A percentile compares a stretch with the other conserved stretches of the same genome.
phyloP scores from a whole-genome alignment of 1,140 invertebrate species.

The Monomorium pharaonis region DNA sequence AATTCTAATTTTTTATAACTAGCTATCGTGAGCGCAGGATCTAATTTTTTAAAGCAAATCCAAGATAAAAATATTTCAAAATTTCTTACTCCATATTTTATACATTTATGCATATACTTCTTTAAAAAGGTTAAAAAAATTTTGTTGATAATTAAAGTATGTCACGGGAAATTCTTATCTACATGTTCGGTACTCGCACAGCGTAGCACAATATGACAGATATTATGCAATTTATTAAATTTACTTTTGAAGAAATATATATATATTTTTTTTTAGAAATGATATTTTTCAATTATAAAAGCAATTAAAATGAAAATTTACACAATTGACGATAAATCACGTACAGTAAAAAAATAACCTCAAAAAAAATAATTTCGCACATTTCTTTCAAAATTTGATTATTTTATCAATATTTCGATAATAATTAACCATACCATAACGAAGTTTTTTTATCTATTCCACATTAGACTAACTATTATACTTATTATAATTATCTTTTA shows the following conservation, averaged over 20 bases:
- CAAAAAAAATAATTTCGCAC: neutral
- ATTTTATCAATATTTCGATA: neutral
- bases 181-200: neutral
- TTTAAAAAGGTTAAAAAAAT: too few relatives aligned
- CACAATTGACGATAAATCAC: neutral
- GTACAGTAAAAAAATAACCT: neutral
- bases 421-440: neutral
- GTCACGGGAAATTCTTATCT: slow-evolving; percentile 15
- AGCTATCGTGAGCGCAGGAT: too few relatives aligned
- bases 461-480: too few relatives aligned
- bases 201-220: neutral
- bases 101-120: neutral
- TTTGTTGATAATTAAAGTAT: neutral
- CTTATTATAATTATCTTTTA: too few relatives aligned
- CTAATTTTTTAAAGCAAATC: neutral
- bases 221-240: neutral
- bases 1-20: too few relatives aligned
- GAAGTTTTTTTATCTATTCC: neutral
- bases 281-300: neutral
- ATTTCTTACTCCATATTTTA: neutral
- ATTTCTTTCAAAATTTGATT: neutral
- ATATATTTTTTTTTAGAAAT: neutral
- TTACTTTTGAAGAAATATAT: neutral
- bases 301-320: neutral
- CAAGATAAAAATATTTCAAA: neutral